Evolutionary conservation across 2,888 invertebrate species (phyloP).

Genomic region (Malthinus seriepunctatus): DNA sequence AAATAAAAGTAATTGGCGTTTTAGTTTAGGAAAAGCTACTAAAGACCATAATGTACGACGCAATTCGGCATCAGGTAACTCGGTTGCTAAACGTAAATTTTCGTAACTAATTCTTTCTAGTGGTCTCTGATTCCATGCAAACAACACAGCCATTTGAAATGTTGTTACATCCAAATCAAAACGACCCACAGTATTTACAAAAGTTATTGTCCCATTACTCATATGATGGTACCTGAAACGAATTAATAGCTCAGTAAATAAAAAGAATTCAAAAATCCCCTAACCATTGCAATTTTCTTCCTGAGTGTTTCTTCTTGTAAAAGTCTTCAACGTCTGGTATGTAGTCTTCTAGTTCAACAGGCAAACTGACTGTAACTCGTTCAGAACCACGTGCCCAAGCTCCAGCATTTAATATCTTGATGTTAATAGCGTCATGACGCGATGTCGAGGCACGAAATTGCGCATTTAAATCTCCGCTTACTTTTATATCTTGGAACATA

Average conservation of each 20-base stretch:
- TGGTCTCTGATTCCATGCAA: conserved; percentile 98
- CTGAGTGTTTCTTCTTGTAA: conserved; percentile 96
- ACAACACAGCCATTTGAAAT: conserved; percentile 99
- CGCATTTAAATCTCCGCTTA: conserved; percentile 92
- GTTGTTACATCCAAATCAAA: conserved; percentile 99
- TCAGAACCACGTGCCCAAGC: conserved; percentile 98
- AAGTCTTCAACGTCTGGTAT: conserved; percentile 99
- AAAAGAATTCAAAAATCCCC: neutral
- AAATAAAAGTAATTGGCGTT: conserved; percentile 86
- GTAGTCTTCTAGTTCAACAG: conserved; percentile 96
- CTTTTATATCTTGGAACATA: conserved; percentile 99
- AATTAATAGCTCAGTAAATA: neutral
- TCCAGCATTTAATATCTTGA: conserved; percentile 97
- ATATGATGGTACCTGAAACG: conserved; percentile 82
- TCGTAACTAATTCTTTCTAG: conserved; percentile 94
- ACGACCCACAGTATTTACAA: conserved; percentile 87
- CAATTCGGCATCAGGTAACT: conserved; percentile 94
- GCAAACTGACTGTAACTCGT: conserved; percentile 92
- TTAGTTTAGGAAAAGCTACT: conserved; percentile 94
- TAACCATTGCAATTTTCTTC: conserved; percentile 95
- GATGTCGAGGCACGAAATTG: conserved; percentile 86
- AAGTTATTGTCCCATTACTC: conserved; percentile 98
- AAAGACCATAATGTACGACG: conserved; percentile 94
- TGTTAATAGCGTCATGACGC: conserved; percentile 88
- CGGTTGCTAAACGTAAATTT: conserved; percentile 93